Conservation (phyloP, 2,113 vertebrate species). For the Tympanuchus pallidicinctus region DNA sequence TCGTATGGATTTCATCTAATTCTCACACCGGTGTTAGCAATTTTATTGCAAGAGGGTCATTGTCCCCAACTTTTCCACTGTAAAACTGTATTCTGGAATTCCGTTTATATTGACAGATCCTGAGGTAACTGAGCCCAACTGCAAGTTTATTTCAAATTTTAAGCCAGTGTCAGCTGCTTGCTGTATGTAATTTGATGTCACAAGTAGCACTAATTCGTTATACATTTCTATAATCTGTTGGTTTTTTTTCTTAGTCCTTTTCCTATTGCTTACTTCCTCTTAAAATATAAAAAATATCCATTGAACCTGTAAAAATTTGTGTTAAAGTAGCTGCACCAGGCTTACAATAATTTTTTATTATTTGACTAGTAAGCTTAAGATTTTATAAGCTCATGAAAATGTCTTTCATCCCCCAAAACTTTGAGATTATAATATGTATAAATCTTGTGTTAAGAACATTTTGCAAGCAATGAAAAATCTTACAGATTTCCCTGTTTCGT, state of each 20-base stretch:
- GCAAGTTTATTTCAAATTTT: background rate
- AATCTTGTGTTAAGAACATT: background rate
- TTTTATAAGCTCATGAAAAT: background rate
- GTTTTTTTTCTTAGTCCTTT: background rate
- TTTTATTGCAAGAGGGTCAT: background rate
- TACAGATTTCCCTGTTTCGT: background rate
- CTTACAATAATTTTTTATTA: background rate
- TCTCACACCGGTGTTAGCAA: background rate
- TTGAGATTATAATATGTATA: background rate
- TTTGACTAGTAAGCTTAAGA: background rate
- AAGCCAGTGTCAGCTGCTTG: background rate
- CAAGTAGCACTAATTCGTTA: background rate
- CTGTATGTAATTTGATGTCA: background rate
- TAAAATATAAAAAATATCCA: background rate
- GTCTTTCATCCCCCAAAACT: background rate
- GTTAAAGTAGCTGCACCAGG: background rate
- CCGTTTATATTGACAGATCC: background rate
- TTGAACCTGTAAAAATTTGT: background rate
- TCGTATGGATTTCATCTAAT: background rate
- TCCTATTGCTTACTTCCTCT: background rate
- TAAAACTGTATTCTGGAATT: background rate
- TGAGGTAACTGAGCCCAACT: background rate
- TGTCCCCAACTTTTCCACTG: too few relatives aligned
- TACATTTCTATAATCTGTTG: background rate
- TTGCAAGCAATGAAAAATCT: background rate